These are phyloP conservation scores for Amphiduros pacificus DNA, from an alignment of 2,888 invertebrate species.

Conservation along the genomic window DNA sequence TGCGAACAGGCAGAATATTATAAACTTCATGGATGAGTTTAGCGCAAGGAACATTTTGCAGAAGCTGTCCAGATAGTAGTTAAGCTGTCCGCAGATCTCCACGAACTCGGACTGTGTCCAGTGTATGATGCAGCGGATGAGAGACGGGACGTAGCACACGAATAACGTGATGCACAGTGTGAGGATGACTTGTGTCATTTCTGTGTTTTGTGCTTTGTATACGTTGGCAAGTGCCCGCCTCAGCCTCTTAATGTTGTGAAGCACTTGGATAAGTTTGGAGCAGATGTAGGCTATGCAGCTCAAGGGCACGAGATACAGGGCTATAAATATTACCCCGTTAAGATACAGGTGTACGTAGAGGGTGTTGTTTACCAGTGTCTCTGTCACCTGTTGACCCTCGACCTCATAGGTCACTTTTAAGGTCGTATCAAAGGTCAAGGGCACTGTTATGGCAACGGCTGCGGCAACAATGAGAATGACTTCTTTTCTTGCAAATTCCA, in stretches of 20 bases:
- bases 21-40: conserved; percentile 22
- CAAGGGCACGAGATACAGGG: conserved; percentile 15
- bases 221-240: conserved; percentile 9
- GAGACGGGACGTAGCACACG: conserved; percentile 22
- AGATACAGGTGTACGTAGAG: conserved; percentile 21
- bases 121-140: neutral
- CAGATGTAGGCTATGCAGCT: conserved; percentile 5
- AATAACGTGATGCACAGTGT: conserved; percentile 16
- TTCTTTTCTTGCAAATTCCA: conserved; percentile 13
- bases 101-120: conserved; percentile 4
- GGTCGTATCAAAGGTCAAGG: conserved; percentile 21
- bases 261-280: conserved; percentile 2
- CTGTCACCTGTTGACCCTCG: neutral
- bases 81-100: conserved; percentile 15
- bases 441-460: conserved; percentile 17
- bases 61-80: conserved; percentile 23
- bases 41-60: conserved; percentile 22
- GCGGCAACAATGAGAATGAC: conserved; percentile 13
- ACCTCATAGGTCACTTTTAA: conserved; percentile 1
- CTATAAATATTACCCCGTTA: conserved; percentile 11
- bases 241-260: conserved; percentile 11
- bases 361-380: conserved; percentile 12
- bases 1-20: conserved; percentile 21
- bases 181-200: conserved; percentile 25
- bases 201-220: conserved; percentile 14